Percentiles rank a stretch among this genome's conserved stretches.
These are phyloP conservation scores for Clupea harengus DNA, from an alignment of 2,113 vertebrate genomes.

Conservation along the genomic window DNA sequence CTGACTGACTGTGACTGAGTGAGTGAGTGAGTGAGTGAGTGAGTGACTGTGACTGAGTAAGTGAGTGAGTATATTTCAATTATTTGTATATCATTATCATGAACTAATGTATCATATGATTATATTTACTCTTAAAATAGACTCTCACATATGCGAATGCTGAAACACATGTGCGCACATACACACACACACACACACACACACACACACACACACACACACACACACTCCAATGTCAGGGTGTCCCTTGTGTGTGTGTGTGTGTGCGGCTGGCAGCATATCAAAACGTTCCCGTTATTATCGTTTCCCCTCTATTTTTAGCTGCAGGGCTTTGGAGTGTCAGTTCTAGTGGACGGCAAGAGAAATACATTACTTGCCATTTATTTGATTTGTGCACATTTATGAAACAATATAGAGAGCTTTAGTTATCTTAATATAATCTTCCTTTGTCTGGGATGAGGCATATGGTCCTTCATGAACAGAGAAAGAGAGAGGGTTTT, in stretches of 20 bases:
- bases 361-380: constrained; percentile 35
- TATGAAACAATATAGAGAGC: constrained; percentile 33
- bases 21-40: neutral
- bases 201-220: neutral
- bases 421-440: constrained; percentile 46
- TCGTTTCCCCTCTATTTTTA: constrained; percentile 26
- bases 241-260: neutral
- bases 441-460: constrained; percentile 23
- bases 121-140: too few relatives aligned
- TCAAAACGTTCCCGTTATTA: neutral
- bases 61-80: neutral
- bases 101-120: neutral
- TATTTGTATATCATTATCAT: neutral
- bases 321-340: constrained; percentile 19
- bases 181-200: neutral
- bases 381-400: constrained; percentile 34
- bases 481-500: neutral
- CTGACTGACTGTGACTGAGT: too few relatives aligned
- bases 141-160: neutral
- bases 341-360: neutral
- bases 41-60: neutral
- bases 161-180: neutral
- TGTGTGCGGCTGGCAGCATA: neutral
- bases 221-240: constrained; percentile 10
- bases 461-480: constrained; percentile 16